Base-by-base conservation (phyloP, 1,140 invertebrate genomes). In the Dendrolimus kikuchii region DNA sequence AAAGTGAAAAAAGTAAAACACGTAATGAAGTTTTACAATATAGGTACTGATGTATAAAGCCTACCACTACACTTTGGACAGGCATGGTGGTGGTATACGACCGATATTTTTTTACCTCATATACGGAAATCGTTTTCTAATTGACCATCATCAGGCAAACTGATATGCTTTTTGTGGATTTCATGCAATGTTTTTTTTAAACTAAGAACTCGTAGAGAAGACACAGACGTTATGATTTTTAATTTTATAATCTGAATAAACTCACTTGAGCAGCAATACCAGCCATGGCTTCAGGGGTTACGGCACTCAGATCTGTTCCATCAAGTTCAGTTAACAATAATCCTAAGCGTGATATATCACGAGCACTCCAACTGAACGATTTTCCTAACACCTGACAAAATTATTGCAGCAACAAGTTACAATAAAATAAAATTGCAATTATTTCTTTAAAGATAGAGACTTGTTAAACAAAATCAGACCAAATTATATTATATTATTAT, bases 291-390 rank as follows among this genome's bases (percentile, higher is more conserved):
- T 74, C 60, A 10, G 81, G 81, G 44, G 73, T 81, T 38, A 85
- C 73, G 7, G 71, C 55, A 54, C 68, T 69, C 3, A 85, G 56
- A 7, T 77, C 71, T 5, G 50, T 40, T 8, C 72, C 80, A 0
- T 68, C 58, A 4, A 83, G 71, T 61, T 85, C 81, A 7, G 77
- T 57, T 36, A 85, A 52, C 6, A 85, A 62, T 37, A 85, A 47
- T 0, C 81, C 81, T 3, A 85, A 56, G 4, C 73, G 66, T 1
- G 73, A 74, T 5, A 85, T 78, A 46, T 85, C 80, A 6, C 72
- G 64, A 0, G 77, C 71, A 36, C 66, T 77, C 81, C 81, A 85
- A 60, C 80, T 81, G 38, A 71, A 80, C 6, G 78, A 69, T 48
- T 77, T 82, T 8, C 81, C 81, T 10, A 83, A 57, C 49, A 68